Evolutionary conservation across 2,888 invertebrate genomes (phyloP).

Genomic region (Cerceris rybyensis): DNA sequence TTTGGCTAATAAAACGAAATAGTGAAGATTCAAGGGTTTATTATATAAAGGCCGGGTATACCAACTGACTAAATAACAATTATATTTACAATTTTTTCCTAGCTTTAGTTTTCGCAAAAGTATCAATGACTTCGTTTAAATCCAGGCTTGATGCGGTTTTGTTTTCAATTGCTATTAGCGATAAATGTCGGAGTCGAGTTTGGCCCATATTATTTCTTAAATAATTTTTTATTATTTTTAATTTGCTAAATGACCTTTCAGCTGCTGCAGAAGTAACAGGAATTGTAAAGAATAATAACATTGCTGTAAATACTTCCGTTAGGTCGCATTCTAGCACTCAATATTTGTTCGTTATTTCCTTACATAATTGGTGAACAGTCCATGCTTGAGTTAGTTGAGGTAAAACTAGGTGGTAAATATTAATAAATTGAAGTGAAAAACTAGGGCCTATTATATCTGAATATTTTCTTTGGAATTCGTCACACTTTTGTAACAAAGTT

Average conservation of each 20-base stretch:
- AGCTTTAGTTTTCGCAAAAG: not conserved
- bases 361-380: not conserved
- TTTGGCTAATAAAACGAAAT: conserved; percentile 1
- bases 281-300: too few species aligned
- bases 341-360: too few species aligned
- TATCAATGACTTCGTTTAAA: not conserved
- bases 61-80: too few species aligned
- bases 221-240: not conserved
- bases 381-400: not conserved
- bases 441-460: not conserved
- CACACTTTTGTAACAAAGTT: not conserved
- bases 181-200: not conserved
- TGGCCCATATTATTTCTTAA: not conserved
- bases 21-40: not conserved
- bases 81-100: not conserved
- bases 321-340: not conserved
- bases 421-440: conserved; percentile 1
- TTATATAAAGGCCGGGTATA: too few species aligned
- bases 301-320: not conserved
- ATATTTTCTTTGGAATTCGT: conserved; percentile 1
- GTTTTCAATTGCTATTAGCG: conserved; percentile 3
- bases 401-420: conserved; percentile 1
- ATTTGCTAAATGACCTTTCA: not conserved
- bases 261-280: not conserved
- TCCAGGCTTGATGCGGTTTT: not conserved